Conservation (phyloP, 1,140 invertebrate species). For the Drosophila nasuta region DNA sequence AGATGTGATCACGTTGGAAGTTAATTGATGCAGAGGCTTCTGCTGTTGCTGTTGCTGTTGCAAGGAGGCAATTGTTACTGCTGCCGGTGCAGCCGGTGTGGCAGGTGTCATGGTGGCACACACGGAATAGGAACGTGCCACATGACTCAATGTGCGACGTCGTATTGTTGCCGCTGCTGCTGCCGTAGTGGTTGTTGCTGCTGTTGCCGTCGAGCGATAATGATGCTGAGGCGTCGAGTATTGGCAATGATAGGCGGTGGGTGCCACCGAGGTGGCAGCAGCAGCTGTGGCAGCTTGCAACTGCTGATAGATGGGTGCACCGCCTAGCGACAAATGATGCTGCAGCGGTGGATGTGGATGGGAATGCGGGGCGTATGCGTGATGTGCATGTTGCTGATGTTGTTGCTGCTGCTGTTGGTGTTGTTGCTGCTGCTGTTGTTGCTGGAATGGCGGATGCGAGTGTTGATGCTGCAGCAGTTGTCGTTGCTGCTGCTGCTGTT, state of each 20-base stretch:
- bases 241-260: conserved; percentile 58
- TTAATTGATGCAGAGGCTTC: conserved; percentile 11
- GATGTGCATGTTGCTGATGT: conserved; percentile 56
- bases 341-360: conserved; percentile 76
- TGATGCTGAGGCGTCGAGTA: conserved; percentile 77
- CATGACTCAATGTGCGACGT: conserved; percentile 78
- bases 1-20: conserved; percentile 28
- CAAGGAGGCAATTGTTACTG: conserved; percentile 24
- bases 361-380: conserved; percentile 34
- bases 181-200: conserved; percentile 34
- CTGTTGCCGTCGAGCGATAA: conserved; percentile 62
- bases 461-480: conserved; percentile 66
- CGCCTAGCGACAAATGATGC: conserved; percentile 78
- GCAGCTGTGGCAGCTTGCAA: conserved; percentile 10
- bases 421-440: conserved; percentile 42
- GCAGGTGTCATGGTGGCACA: conserved; percentile 58
- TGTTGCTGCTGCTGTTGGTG: conserved; percentile 55
- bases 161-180: conserved; percentile 67
- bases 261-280: conserved; percentile 2
- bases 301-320: conserved; percentile 67
- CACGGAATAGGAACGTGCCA: conserved; percentile 78
- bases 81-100: background rate
- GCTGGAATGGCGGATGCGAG: conserved; percentile 70
- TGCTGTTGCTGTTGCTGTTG: conserved; percentile 19
- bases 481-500: conserved; percentile 50